Base-by-base conservation (phyloP, 2,888 invertebrate genomes). In the Rhodophaea formosa region DNA sequence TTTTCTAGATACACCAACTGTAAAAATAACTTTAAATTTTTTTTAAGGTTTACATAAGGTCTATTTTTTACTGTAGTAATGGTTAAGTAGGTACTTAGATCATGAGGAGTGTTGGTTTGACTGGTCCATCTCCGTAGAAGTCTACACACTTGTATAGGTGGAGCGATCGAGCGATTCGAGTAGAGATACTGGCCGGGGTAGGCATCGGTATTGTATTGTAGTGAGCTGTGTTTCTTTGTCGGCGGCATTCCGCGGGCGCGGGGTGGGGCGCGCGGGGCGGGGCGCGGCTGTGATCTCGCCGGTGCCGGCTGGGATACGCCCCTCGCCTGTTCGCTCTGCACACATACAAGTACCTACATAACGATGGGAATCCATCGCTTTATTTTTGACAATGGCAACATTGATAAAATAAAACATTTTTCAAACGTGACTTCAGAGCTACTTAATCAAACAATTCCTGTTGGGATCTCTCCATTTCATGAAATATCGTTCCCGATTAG, bases 171-270 rank as follows among this genome's bases (percentile, higher is more conserved):
- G 35, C 32, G 32, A 55, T 55, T 45, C 54, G 44, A 29, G 45
- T 14, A 45, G 44, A 51, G 51, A 51, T 51, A 51, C 23, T 15
- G 57, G 16, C 17, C 10, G 42, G 15, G 32, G 59, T 35, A 56
- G 47, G 35, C 35, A 56, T 56, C 58, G 59, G 44, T 52, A 42
- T 43, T 46, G 60, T 57, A 58, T 61, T 60, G 59, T 61, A 57
- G 60, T 59, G 64, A 56, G 52, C 61, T 60, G 62, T 53, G 66
- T 62, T 55, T 60, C 70, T 73, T 71, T 72, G 74, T 68, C 58
- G 70, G 57, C 62, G 62, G 63, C 65, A 64, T 52, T 69, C 56
- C 64, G 58, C 47, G 61, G 56, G 58, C 59, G 55, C 56, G 58
- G 64, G 57, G 63, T 58, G 23, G 59, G 56, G 23, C 58, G 56